Conservation (phyloP, 2,888 invertebrate genomes). For the Melipona bicolor region DNA sequence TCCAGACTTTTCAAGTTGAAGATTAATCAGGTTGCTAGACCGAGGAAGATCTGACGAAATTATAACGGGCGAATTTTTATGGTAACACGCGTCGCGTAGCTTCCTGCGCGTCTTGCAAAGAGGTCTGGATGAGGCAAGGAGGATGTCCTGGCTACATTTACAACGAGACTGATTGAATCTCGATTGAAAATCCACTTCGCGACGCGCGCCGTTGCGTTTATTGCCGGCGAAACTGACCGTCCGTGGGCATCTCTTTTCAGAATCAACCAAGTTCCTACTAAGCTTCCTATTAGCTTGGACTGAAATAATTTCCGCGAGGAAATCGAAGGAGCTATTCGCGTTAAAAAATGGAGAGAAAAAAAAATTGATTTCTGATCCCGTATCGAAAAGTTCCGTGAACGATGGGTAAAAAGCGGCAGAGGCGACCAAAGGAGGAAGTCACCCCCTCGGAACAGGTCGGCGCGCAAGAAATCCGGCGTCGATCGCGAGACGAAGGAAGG, state of each 20-base stretch:
- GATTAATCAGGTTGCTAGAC: neutral
- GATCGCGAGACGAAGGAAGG: neutral
- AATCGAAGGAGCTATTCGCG: no score
- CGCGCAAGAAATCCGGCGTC: neutral
- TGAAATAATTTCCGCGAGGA: no score
- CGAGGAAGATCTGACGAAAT: neutral
- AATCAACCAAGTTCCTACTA: no score
- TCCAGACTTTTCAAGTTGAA: neutral
- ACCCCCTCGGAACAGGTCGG: neutral
- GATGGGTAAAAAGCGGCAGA: neutral
- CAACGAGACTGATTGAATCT: conserved; percentile 82
- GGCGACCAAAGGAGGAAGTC: neutral
- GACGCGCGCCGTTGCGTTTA: conserved; percentile 79
- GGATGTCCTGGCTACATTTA: conserved; percentile 76
- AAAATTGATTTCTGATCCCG: neutral
- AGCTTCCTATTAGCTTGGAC: no score
- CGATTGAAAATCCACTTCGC: conserved; percentile 81
- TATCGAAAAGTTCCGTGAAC: neutral
- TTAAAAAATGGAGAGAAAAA: no score
- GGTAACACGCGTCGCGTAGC: conserved; percentile 4
- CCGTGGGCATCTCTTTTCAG: conserved; percentile 37
- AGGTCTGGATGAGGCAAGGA: conserved; percentile 38
- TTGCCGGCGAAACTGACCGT: conserved; percentile 67
- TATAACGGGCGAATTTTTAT: neutral
- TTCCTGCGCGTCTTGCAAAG: conserved; percentile 24